These are phyloP conservation scores for Aspidiotus rigidus DNA, from an alignment of 2,888 invertebrate genomes.

Conservation along the genomic window DNA sequence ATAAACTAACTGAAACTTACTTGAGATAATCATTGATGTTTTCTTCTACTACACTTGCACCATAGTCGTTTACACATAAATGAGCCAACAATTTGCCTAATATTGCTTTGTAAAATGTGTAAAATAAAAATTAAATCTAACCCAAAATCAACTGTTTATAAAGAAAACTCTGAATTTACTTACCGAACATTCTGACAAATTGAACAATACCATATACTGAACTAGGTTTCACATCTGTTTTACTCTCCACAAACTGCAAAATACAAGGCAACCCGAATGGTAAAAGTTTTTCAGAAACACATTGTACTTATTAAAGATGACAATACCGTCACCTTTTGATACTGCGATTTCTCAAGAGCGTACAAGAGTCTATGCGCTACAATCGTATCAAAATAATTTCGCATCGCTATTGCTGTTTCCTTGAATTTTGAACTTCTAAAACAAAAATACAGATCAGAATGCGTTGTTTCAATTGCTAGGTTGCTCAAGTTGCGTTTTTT, in stretches of 20 bases:
- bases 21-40: constrained; percentile 22
- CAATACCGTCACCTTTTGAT: constrained; percentile 5
- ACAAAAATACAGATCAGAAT: too few relatives aligned
- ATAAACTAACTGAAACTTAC: background rate
- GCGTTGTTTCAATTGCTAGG: too few relatives aligned
- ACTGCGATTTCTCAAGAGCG: constrained; percentile 17
- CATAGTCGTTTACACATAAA: constrained; percentile 10
- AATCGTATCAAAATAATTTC: constrained; percentile 15
- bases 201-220: constrained; percentile 19
- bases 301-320: background rate
- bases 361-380: constrained; percentile 17
- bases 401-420: constrained; percentile 19
- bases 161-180: background rate
- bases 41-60: constrained; percentile 17
- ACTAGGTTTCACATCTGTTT: constrained; percentile 14
- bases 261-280: background rate
- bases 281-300: background rate
- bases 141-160: background rate
- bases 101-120: background rate
- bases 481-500: too few relatives aligned
- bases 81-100: constrained; percentile 21
- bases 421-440: constrained; percentile 6
- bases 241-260: constrained; percentile 16
- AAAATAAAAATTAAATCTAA: background rate
- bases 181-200: constrained; percentile 18